A percentile compares a stretch with the other conserved stretches of the same genome.
These are phyloP conservation scores for Diglossa cyanea DNA, from an alignment of 2,797 vertebrate genomes.

Conservation along the genomic window DNA sequence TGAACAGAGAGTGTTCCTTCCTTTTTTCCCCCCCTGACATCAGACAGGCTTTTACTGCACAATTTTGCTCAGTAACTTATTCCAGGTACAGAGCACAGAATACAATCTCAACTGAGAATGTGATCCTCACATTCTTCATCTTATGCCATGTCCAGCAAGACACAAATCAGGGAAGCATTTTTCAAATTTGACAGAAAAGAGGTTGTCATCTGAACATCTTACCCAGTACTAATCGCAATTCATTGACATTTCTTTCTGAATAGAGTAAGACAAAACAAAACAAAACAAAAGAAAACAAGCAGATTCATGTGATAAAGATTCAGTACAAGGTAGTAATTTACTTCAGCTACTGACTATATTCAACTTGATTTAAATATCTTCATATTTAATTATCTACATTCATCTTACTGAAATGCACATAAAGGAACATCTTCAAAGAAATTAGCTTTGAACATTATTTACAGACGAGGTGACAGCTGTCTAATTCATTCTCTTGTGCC, in stretches of 20 bases:
- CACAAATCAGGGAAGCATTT: background rate
- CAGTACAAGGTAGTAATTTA: slow-evolving; percentile 40
- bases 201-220: background rate
- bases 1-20: background rate
- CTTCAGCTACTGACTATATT: background rate
- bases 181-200: background rate
- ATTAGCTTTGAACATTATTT: slow-evolving; percentile 68
- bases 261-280: background rate
- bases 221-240: background rate
- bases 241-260: background rate
- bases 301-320: background rate
- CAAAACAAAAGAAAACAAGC: background rate
- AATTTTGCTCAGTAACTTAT: background rate
- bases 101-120: background rate
- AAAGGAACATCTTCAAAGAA: slow-evolving; percentile 54
- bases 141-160: background rate
- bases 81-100: background rate
- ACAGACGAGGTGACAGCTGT: slow-evolving; percentile 61
- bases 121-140: background rate
- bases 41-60: background rate
- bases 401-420: slow-evolving; percentile 27
- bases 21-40: background rate
- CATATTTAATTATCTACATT: slow-evolving; percentile 64
- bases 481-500: slow-evolving; percentile 40
- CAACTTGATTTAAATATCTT: slow-evolving; percentile 62